Evolutionary conservation across 53 echinoderm and acorn worm genomes (phyloP), one percentile per base, ranked within the genome.

Genomic region (Astropecten irregularis): DNA sequence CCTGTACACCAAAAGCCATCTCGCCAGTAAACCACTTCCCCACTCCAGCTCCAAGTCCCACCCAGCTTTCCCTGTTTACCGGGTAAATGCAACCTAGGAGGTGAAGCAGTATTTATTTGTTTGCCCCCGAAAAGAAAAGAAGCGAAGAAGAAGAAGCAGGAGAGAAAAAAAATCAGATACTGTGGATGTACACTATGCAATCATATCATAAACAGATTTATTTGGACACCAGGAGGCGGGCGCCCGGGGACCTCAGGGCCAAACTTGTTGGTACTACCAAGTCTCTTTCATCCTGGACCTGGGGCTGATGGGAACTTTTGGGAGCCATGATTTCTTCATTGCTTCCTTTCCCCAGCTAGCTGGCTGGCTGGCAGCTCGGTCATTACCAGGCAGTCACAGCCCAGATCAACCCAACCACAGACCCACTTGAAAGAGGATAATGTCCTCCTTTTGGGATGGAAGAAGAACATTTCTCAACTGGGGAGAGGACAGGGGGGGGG

Each of bases 21-120:
- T 39, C 51, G 56, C n/a, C 4, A 35, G 35, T 21, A 57, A 76
- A 76, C 76, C 58, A 76, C 76, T 76, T 57, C 76, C 76, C 76
- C 47, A n/a, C n/a, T n/a, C n/a, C n/a, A 9, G n/a, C 38, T 61
- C 15, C 31, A 35, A n/a, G 36, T 38, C 65, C 18, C n/a, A 16
- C 65, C 38, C 14, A 46, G 47, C n/a, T n/a, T n/a, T 8, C 47
- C 56, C 76, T 76, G 76, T 76, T 76, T 76, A 76, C 56, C 28
- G 25, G 21, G 71, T 71, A 71, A n/a, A n/a, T n/a, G n/a, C n/a
- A 62, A 79, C 79, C 79, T 39, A 47, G 79, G 79, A 79, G 79
- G 61, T 79, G 79, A 79, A n/a, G 32, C 79, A 28, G 20, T 62
- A 39, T 79, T 79, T 79, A 79, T 79, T 79, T 79, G 79, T 62